Evolutionary conservation across 2,113 vertebrate species (phyloP).

Genomic region (Tretioscincus oriximinensis): DNA sequence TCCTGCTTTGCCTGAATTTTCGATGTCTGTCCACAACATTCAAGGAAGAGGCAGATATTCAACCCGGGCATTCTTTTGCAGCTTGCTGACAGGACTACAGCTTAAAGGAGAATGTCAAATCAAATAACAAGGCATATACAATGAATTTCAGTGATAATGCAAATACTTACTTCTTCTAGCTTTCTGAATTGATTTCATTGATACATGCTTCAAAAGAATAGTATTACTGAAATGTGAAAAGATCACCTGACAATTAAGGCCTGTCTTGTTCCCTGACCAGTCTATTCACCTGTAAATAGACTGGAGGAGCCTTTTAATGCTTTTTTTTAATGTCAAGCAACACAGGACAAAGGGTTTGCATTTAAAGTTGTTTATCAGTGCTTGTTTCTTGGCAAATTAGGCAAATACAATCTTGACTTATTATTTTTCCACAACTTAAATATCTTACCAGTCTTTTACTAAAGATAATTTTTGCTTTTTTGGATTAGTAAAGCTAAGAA

Average conservation of each 20-base stretch:
- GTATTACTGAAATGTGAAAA: conserved; percentile 32
- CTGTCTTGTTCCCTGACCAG: conserved; percentile 31
- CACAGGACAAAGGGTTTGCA: rapidly evolving
- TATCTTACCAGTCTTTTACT: conserved; percentile 39
- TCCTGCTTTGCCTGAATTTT: conserved; percentile 30
- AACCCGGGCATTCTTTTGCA: conserved; percentile 35
- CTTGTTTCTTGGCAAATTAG: conserved; percentile 38
- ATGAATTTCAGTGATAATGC: conserved; percentile 19
- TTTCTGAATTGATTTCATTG: conserved; percentile 32
- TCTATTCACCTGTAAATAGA: conserved; percentile 36
- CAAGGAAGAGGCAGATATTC: conserved; percentile 8
- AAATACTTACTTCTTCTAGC: conserved; percentile 23
- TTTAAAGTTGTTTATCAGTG: conserved; percentile 5
- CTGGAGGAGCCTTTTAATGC: neutral
- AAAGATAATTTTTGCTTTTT: conserved; percentile 24
- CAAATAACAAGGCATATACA: conserved; percentile 34
- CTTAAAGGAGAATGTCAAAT: conserved; percentile 29
- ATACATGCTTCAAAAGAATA: neutral
- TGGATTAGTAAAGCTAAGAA: neutral
- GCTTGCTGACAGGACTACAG: conserved; percentile 36
- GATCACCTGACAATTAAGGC: conserved; percentile 26
- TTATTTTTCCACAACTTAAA: conserved; percentile 50
- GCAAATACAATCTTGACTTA: conserved; percentile 41
- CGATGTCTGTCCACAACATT: neutral
- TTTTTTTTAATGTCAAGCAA: neutral